Base-by-base conservation (phyloP, 2,797 vertebrate species). In the Pipistrellus pygmaeus region DNA sequence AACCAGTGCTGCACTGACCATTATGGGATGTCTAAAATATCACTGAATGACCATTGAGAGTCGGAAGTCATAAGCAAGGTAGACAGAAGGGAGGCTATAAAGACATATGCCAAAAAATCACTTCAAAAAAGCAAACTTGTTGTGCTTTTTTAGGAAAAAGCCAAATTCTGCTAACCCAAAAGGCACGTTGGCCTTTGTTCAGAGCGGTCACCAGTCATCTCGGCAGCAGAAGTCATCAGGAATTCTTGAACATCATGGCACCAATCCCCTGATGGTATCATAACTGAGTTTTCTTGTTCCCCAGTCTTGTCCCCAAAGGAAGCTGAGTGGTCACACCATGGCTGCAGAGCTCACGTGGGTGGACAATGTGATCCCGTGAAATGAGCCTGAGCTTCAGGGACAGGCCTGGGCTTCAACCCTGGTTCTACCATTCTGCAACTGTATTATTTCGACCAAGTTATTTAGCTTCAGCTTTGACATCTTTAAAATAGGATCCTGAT, bases 131-230 rank as follows among this genome's bases (percentile, higher is more conserved):
- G 27, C 17, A 18, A 62, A 10, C 8, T 68, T 41, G 0, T 69
- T 32, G 8, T 15, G 41, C 57, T 92, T 57, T 89, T 92, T 72
- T 64, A 86, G 35, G 27, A 30, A 86, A 83, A 88, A 72, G 25
- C 38, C n/a, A 55, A 14, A 27, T 44, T 90, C 73, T 75, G 9
- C 68, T 57, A 69, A 84, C 2, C 17, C 41, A 86, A 73, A 35
- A 91, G 71, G 53, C 27, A 88, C 11, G 7, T 46, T 77, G 62
- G 62, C 62, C 53, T 92, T 57, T 35, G 25, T 90, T 96, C 78
- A 93, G 72, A 85, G 32, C n/a, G 14, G 30, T 51, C 38, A 85
- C 46, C 46, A 27, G 53, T 75, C 41, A 85, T 46, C 46, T 46
- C 73, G 68, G 27, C n/a, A 25, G 17, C 10, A 75, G 18, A 4